Base-by-base conservation (phyloP, 2,113 vertebrate species). In the Ictalurus punctatus region DNA sequence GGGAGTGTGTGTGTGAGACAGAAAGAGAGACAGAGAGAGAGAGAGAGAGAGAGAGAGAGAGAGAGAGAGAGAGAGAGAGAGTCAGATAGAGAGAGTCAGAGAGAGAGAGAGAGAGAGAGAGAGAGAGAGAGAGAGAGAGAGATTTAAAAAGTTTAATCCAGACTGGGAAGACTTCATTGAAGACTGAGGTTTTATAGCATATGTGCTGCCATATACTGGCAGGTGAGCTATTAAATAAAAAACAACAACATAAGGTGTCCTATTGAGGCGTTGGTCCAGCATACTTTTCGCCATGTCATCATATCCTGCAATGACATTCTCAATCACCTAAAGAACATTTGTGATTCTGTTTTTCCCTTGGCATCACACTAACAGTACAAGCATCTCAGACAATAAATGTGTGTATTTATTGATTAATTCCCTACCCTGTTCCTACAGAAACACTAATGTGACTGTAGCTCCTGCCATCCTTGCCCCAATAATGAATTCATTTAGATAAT, bases 61-160 rank as follows among this genome's bases (percentile, higher is more conserved):
- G 14, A 81, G 61, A 56, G n/a, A 56, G 48, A 71, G n/a, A 34
- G 34, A 19, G n/a, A 40, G 19, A 61, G 30, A 59, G 14, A 81
- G 61, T 37, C 19, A 56, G 48, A 71, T n/a, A 69, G 83, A 84
- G 52, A 34, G 56, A 0, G 52, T 7, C 27, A n/a, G 44, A 30
- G 58, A 59, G 17, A 59, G 58, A 67, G 25, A 12, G 10, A 69
- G 65, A 82, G n/a, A 37, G n/a, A 10, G 17, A 63, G 19, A 61
- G 21, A 61, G 16, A 82, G 63, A 58, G 19, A 58, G 48, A 56
- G n/a, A 71, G 84, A 85, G 54, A 34, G 34, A 48, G 44, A 48
- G 44, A 48, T 74, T 83, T 23, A 59, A 83, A 25, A 44, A n/a
- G 25, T 87, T 27, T 79, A 79, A 79, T 52, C 37, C 40, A 67